Evolutionary conservation across 2,113 vertebrate species (phyloP).

Genomic region (Myrmecophaga tridactyla): DNA sequence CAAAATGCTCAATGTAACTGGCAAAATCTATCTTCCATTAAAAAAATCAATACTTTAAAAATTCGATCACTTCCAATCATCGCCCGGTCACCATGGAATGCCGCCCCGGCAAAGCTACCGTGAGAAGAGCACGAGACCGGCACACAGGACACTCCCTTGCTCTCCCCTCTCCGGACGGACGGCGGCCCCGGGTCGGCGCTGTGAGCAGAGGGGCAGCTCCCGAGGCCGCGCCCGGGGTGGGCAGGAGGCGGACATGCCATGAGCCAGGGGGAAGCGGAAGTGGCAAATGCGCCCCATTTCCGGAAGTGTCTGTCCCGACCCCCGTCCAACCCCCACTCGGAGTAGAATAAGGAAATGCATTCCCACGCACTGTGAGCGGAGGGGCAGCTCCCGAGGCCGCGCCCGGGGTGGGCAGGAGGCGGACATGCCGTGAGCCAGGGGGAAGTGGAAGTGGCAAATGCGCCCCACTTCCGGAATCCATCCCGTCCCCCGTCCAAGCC

Average conservation of each 20-base stretch:
- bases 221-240: too few species aligned
- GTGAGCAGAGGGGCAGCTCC: too few species aligned
- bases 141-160: accelerated
- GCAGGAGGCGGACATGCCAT: too few species aligned
- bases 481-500: not conserved
- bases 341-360: not conserved
- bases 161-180: not conserved
- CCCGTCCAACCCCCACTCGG: not conserved
- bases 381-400: too few species aligned
- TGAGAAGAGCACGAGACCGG: not conserved
- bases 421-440: too few species aligned
- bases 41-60: not conserved
- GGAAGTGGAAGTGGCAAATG: too few species aligned
- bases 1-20: not conserved
- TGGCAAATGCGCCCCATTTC: too few species aligned
- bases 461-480: not conserved
- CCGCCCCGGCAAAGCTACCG: too few species aligned
- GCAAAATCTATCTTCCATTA: not conserved
- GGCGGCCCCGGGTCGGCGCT: too few species aligned
- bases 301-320: not conserved
- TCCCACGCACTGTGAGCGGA: too few species aligned
- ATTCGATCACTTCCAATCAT: accelerated
- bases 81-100: not conserved
- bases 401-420: too few species aligned
- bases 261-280: too few species aligned